Conservation (phyloP, 1,140 invertebrate species). For the Cephus cinctus region DNA sequence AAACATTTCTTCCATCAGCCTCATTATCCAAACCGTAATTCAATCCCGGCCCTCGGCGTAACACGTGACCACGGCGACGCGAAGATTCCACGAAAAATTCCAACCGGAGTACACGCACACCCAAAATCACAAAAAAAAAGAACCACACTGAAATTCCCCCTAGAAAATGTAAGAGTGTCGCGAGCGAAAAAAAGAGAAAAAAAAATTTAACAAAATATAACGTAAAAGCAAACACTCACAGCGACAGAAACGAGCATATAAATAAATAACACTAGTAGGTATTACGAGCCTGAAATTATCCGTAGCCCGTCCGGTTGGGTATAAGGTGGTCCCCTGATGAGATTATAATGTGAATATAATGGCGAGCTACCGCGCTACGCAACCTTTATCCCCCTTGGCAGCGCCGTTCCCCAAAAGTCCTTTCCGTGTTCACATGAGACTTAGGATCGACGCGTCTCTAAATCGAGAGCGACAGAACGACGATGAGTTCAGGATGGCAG, state of each 20-base stretch:
- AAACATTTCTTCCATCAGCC: too few relatives aligned
- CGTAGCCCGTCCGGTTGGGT: constrained; percentile 34
- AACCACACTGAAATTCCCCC: background rate
- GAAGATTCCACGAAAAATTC: background rate
- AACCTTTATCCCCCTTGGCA: constrained; percentile 18
- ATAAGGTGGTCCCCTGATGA: constrained; percentile 43
- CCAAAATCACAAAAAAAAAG: background rate
- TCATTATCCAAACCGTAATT: too few relatives aligned
- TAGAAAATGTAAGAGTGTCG: background rate
- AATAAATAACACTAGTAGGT: background rate
- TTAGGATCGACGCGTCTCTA: too few relatives aligned
- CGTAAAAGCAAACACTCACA: background rate
- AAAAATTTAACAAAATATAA: background rate
- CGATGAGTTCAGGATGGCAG: too few relatives aligned
- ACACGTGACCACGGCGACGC: too few relatives aligned
- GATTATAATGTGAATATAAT: constrained; percentile 54
- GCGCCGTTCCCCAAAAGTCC: background rate
- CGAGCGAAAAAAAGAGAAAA: background rate
- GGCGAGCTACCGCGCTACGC: constrained; percentile 45
- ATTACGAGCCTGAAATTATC: constrained; percentile 21
- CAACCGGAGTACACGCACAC: background rate
- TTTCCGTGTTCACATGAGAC: constrained; percentile 4
- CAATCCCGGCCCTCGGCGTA: too few relatives aligned
- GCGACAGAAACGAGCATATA: background rate
- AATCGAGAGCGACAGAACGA: too few relatives aligned